Percentiles rank a stretch among this genome's conserved stretches.
Evolutionary conservation across 2,888 invertebrate genomes (phyloP).

Genomic region (Matsumyia berberina): DNA sequence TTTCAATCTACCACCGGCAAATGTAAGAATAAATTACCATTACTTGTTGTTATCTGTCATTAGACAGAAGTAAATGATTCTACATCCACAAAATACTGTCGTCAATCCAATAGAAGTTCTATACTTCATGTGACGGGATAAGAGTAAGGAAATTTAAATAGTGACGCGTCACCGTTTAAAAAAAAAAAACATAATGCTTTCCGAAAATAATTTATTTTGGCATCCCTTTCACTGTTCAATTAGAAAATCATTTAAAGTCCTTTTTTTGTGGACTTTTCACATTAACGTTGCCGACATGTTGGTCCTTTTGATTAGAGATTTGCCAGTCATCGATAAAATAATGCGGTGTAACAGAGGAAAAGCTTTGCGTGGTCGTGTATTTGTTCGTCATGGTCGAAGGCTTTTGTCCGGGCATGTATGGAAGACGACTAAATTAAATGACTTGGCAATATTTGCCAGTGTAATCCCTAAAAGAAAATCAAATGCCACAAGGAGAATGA

Average conservation of each 20-base stretch:
- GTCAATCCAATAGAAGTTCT: background rate
- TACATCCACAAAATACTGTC: background rate
- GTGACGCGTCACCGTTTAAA: constrained; percentile 13
- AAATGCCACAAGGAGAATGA: constrained; percentile 3
- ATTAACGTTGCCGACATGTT: constrained; percentile 15
- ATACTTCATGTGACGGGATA: background rate
- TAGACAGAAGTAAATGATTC: constrained; percentile 9
- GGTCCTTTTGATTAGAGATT: constrained; percentile 22
- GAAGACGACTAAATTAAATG: constrained; percentile 50
- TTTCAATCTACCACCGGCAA: constrained; percentile 29
- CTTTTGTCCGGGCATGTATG: background rate
- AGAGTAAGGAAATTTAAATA: background rate
- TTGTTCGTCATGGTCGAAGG: constrained; percentile 47
- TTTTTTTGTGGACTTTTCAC: constrained; percentile 15
- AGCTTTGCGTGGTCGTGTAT: constrained; percentile 23
- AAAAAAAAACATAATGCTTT: background rate
- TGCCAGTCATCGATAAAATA: constrained; percentile 28
- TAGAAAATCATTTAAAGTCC: constrained; percentile 5
- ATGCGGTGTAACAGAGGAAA: constrained; percentile 2
- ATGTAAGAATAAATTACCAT: constrained; percentile 15
- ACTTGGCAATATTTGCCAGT: constrained; percentile 36
- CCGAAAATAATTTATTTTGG: background rate
- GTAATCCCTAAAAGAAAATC: constrained; percentile 27
- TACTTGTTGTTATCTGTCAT: constrained; percentile 26
- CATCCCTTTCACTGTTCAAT: constrained; percentile 7